phyloP scores from a whole-genome alignment of 2,113 vertebrate species.

The Emydura subglobosa region DNA sequence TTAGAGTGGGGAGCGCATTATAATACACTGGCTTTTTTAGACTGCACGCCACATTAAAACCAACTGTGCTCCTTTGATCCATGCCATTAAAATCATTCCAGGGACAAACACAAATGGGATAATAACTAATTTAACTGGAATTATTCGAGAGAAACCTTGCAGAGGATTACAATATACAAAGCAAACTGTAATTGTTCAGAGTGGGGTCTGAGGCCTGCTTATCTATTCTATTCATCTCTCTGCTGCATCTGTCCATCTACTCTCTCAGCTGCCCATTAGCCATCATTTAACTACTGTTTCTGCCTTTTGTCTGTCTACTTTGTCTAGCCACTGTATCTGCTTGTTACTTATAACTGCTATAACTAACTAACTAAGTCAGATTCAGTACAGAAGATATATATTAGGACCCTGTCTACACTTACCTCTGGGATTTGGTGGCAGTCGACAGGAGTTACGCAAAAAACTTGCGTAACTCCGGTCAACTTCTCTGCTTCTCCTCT shows the following conservation, averaged over 20 bases:
- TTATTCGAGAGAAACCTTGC: slow-evolving; percentile 52
- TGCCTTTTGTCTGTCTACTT: slow-evolving; percentile 4
- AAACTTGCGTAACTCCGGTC: no score
- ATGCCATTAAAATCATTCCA: slow-evolving; percentile 57
- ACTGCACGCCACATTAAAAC: slow-evolving; percentile 55
- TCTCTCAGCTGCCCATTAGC: slow-evolving; percentile 53
- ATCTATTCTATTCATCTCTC: slow-evolving; percentile 65
- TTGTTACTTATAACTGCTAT: slow-evolving; percentile 56
- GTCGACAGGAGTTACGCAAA: no score
- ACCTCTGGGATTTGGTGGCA: no score
- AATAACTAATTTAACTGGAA: slow-evolving; percentile 73
- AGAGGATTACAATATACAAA: slow-evolving; percentile 65
- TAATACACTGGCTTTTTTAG: slow-evolving; percentile 60
- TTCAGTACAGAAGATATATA: slow-evolving; percentile 45
- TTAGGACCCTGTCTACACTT: no score
- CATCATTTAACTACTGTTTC: slow-evolving; percentile 48
- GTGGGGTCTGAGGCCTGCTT: slow-evolving; percentile 64
- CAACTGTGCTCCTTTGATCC: slow-evolving; percentile 62
- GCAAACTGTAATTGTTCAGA: slow-evolving; percentile 58
- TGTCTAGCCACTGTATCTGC: slow-evolving; percentile 11
- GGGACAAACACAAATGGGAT: slow-evolving; percentile 66
- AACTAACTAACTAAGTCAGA: slow-evolving; percentile 40
- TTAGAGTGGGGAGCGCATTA: slow-evolving; percentile 29
- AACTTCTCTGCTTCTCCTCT: no score
- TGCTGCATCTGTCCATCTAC: slow-evolving; percentile 63